Base-by-base conservation (phyloP, 1,140 invertebrate genomes). In the Drosophila mayri region DNA sequence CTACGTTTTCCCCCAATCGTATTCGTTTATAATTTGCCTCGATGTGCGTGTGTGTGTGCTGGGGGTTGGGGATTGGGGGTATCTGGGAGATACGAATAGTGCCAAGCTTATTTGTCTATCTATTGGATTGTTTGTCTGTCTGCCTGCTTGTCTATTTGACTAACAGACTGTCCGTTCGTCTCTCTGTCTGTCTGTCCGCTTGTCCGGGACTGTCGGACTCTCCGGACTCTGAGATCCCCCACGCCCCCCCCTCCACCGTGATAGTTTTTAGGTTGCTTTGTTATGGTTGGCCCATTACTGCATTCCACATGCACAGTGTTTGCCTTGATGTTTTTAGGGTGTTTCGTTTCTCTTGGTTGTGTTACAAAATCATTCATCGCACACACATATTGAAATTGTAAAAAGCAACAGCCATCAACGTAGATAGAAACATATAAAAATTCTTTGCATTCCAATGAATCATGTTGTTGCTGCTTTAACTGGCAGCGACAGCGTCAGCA, bases 381-480 rank as follows among this genome's bases (percentile, higher is more conserved):
- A 67, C 73, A 66, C 54, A 81, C 74, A 88, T 83, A 84, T 84
- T 78, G 63, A 88, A 88, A 88, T 83, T 86, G 77, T 85, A 86
- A 87, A 82, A 88, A 62, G 59, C 71, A 85, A 80, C 72, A 77
- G 60, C 63, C 72, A 77, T 50, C 50, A 59, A 88, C 72, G 81
- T 72, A 84, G 81, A 88, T 90, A 90, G 77, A 88, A 90, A 90
- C 74, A 85, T 85, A 90, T 90, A 90, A 90, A 90, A 90, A 90
- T 90, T 90, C 85, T 85, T 90, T 75, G 85, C 85, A 90, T 90
- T 90, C 85, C 85, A 90, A 84, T 88, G 84, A 90, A 90, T 90
- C 85, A 90, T 90, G 82, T 63, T 79, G 61, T 52, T 67, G 61
- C 74, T 72, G 72, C 75, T 75, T 78, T 68, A 74, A 28, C 57